Conservation (phyloP, 1,140 invertebrate genomes). For the Gryllus bimaculatus region DNA sequence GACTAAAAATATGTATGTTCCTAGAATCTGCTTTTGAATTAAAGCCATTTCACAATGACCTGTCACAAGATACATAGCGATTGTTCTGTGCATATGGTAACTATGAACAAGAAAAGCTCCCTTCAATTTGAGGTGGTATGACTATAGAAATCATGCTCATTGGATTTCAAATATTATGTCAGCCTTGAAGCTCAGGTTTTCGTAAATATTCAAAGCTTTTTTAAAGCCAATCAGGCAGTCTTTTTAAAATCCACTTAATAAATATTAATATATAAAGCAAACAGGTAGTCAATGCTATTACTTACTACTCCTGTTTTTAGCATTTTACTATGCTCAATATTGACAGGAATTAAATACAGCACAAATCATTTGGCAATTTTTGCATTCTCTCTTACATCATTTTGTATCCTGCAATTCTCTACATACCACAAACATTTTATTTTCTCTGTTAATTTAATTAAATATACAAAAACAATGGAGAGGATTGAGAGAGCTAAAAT, state of each 20-base stretch:
- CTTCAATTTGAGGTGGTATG: conserved; percentile 9
- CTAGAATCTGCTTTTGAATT: too few species aligned
- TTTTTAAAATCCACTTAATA: conserved; percentile 12
- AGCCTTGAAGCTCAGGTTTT: conserved; percentile 8
- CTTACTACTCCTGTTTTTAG: background rate
- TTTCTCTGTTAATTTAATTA: conserved; percentile 9
- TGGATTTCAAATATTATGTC: background rate
- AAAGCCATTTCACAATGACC: too few species aligned
- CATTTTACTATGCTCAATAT: background rate
- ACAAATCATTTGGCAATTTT: conserved; percentile 8
- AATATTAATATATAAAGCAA: conserved; percentile 14
- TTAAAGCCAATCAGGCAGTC: conserved; percentile 13
- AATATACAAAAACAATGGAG: conserved; percentile 17
- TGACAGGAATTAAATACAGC: conserved; percentile 6
- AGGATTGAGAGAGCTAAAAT: conserved; percentile 15
- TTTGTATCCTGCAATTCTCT: conserved; percentile 11
- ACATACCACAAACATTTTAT: background rate
- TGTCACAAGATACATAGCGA: background rate
- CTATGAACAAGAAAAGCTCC: conserved; percentile 7
- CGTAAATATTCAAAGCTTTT: conserved; percentile 6
- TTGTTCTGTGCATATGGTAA: conserved; percentile 10
- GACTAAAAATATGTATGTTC: too few species aligned
- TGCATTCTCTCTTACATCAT: background rate
- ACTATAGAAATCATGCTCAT: background rate
- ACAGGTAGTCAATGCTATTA: background rate